phyloP scores from a whole-genome alignment of 2,113 vertebrate species.

The Piaya cayana region DNA sequence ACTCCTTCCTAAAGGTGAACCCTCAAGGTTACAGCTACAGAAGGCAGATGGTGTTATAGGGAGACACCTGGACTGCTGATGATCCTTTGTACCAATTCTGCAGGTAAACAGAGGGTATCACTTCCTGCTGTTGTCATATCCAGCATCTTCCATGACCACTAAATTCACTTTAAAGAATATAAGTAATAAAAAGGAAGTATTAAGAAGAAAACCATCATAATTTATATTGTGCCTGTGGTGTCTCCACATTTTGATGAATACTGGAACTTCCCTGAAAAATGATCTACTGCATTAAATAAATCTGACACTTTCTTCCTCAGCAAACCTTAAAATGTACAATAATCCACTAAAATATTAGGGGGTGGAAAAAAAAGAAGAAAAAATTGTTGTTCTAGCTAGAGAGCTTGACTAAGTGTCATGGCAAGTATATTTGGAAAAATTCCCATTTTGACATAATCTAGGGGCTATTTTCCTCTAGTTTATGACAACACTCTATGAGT shows the following conservation, averaged over 20 bases:
- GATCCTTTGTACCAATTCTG: not conserved
- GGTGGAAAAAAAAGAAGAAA: not conserved
- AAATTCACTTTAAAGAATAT: conserved; percentile 52
- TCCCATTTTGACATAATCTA: conserved; percentile 39
- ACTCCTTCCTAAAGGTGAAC: not conserved
- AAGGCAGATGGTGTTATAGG: not conserved
- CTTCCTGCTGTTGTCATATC: conserved; percentile 7
- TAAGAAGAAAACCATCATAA: conserved; percentile 53
- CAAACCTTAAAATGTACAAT: conserved; percentile 6
- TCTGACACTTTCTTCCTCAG: not conserved
- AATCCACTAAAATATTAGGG: not conserved
- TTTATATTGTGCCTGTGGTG: conserved; percentile 48
- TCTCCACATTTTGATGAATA: conserved; percentile 50
- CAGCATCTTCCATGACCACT: conserved; percentile 25
- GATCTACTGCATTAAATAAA: conserved; percentile 42
- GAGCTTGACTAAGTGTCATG: not conserved
- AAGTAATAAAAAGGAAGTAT: conserved; percentile 59
- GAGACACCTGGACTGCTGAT: not conserved
- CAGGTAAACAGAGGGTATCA: not conserved
- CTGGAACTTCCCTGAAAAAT: conserved; percentile 46
- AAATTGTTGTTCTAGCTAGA: not conserved
- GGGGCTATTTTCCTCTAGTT: conserved; percentile 39
- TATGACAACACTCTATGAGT: conserved; percentile 45
- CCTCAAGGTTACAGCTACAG: not conserved
- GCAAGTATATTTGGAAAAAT: conserved; percentile 23